A percentile compares a stretch with the other conserved stretches of the same genome.
These are phyloP conservation scores for Zaprionus nigranus DNA, from an alignment of 1,140 invertebrate genomes.

Conservation along the genomic window DNA sequence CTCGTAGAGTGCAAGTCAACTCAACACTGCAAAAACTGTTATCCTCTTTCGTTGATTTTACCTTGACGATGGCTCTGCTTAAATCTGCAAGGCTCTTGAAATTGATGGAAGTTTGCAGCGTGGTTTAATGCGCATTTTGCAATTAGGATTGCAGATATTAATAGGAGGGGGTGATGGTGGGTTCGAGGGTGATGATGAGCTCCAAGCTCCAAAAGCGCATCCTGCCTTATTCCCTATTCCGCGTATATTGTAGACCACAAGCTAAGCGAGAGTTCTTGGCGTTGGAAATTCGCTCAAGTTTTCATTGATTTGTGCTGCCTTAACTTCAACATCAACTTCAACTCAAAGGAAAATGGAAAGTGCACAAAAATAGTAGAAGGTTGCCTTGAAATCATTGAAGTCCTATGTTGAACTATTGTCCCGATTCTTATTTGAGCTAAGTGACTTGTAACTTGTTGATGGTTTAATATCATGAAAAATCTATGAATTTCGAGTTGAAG, in stretches of 20 bases:
- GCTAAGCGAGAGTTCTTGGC: not conserved
- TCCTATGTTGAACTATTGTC: too few relatives aligned
- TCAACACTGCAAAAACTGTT: not conserved
- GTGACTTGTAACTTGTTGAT: too few relatives aligned
- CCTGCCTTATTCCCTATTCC: too few relatives aligned
- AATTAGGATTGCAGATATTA: not conserved
- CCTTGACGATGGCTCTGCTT: not conserved
- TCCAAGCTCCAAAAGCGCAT: not conserved
- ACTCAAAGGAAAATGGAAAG: not conserved
- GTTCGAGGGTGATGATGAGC: not conserved
- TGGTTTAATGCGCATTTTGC: constrained; percentile 11
- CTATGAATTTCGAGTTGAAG: too few relatives aligned
- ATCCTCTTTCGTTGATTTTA: not conserved
- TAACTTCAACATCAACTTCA: too few relatives aligned
- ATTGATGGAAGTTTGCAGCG: not conserved
- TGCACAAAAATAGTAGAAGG: too few relatives aligned
- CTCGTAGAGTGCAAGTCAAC: not conserved
- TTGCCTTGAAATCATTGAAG: too few relatives aligned
- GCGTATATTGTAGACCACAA: not conserved
- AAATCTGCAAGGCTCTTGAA: not conserved
- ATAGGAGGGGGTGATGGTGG: not conserved
- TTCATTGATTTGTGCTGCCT: not conserved
- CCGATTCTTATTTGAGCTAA: too few relatives aligned
- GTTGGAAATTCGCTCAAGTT: not conserved
- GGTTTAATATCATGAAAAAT: too few relatives aligned